A percentile compares a stretch with the other conserved stretches of the same genome.
Evolutionary conservation across 2,888 invertebrate genomes (phyloP).

Genomic region (Polymixis lichenea): DNA sequence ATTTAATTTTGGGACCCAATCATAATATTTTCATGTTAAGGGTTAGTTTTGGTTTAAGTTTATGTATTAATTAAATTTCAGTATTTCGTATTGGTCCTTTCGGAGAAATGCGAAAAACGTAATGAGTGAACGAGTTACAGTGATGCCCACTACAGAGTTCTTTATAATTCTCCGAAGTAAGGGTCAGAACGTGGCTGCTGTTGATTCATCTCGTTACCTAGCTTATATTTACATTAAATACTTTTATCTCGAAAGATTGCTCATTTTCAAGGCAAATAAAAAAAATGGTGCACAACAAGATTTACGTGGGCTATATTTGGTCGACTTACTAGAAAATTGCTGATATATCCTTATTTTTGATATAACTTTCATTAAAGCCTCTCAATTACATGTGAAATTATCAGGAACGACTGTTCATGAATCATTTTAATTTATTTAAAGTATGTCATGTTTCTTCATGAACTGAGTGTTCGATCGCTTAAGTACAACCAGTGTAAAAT

Average conservation of each 20-base stretch:
- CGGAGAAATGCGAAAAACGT: background rate
- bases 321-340: too few relatives aligned
- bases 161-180: background rate
- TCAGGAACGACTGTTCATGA: too few relatives aligned
- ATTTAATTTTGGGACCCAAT: constrained; percentile 10
- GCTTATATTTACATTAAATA: background rate
- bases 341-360: too few relatives aligned
- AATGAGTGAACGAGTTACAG: background rate
- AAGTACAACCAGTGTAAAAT: too few relatives aligned
- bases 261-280: background rate
- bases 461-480: too few relatives aligned
- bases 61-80: constrained; percentile 18
- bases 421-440: too few relatives aligned
- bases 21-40: constrained; percentile 26
- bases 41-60: constrained; percentile 19
- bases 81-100: background rate
- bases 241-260: background rate
- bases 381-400: too few relatives aligned
- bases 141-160: background rate
- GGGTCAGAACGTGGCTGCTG: background rate
- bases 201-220: background rate
- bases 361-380: too few relatives aligned
- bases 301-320: too few relatives aligned
- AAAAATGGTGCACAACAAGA: background rate
- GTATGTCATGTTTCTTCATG: too few relatives aligned